Percentiles rank a stretch among this genome's conserved stretches.
These are phyloP conservation scores for Agrotis segetum DNA, from an alignment of 2,888 invertebrate species.

Conservation along the genomic window DNA sequence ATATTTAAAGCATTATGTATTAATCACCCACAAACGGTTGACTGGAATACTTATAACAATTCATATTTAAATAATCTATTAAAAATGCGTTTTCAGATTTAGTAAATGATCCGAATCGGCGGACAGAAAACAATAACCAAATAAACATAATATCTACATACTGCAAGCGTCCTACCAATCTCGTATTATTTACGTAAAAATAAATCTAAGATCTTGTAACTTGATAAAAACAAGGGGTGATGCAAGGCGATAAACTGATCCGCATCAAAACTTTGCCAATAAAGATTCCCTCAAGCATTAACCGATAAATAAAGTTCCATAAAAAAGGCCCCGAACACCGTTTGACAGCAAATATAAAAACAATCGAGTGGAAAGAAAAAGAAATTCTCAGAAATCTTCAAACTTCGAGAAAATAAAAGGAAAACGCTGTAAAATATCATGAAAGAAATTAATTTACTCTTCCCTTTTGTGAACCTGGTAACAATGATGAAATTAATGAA, in stretches of 20 bases:
- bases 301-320: slow-evolving; percentile 39
- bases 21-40: no score
- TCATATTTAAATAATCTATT: no score
- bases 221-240: slow-evolving; percentile 41
- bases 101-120: no score
- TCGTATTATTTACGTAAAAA: background rate
- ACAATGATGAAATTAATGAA: slow-evolving; percentile 29
- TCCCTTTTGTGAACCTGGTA: slow-evolving; percentile 10
- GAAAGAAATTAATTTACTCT: slow-evolving; percentile 27
- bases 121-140: background rate
- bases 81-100: no score
- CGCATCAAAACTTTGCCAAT: slow-evolving; percentile 52
- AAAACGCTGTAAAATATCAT: slow-evolving; percentile 30
- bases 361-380: slow-evolving; percentile 29
- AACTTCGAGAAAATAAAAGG: slow-evolving; percentile 13
- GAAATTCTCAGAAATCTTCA: slow-evolving; percentile 17
- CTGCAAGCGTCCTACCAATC: background rate
- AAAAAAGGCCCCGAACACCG: slow-evolving; percentile 23
- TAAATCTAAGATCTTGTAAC: slow-evolving; percentile 10
- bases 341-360: slow-evolving; percentile 44
- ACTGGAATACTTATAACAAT: no score
- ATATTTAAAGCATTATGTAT: background rate
- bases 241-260: slow-evolving; percentile 36
- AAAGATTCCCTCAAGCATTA: slow-evolving; percentile 45
- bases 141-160: background rate